phyloP scores from a whole-genome alignment of 2,797 vertebrate genomes.

The Corythornis leucogaster region DNA sequence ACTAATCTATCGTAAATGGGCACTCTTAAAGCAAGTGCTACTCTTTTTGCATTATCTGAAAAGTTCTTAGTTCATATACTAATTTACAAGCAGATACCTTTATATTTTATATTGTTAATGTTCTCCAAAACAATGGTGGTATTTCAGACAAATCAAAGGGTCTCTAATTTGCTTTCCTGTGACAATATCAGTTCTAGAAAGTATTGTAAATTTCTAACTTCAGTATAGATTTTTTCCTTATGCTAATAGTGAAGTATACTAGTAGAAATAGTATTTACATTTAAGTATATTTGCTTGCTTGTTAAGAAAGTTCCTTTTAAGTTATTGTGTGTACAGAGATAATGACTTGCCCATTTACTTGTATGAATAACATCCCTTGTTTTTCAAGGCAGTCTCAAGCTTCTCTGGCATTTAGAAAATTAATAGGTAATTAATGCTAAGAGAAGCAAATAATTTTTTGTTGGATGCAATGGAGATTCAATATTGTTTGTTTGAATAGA shows the following conservation, averaged over 20 bases:
- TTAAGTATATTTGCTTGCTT: not conserved
- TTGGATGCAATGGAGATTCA: not conserved
- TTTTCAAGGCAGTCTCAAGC: not conserved
- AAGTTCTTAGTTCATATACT: not conserved
- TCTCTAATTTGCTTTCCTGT: not conserved
- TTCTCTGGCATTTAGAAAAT: not conserved
- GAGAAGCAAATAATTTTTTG: not conserved
- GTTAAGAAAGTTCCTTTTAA: not conserved
- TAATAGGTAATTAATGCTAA: not conserved
- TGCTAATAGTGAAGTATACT: not conserved
- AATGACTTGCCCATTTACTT: not conserved
- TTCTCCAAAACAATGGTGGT: not conserved
- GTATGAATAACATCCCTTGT: not conserved
- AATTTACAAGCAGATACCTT: not conserved
- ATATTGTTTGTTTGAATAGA: not conserved
- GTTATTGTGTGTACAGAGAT: not conserved
- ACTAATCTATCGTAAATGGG: not conserved
- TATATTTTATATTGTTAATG: not conserved
- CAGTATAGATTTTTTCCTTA: not conserved
- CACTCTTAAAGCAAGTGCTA: not conserved
- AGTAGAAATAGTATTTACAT: not conserved
- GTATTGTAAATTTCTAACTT: not conserved
- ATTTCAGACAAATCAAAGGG: not conserved
- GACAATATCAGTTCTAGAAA: not conserved
- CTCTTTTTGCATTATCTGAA: not conserved